A percentile compares a stretch with the other conserved stretches of the same genome.
Evolutionary conservation across 2,113 vertebrate genomes (phyloP).

Genomic region (Calyptomena viridis): DNA sequence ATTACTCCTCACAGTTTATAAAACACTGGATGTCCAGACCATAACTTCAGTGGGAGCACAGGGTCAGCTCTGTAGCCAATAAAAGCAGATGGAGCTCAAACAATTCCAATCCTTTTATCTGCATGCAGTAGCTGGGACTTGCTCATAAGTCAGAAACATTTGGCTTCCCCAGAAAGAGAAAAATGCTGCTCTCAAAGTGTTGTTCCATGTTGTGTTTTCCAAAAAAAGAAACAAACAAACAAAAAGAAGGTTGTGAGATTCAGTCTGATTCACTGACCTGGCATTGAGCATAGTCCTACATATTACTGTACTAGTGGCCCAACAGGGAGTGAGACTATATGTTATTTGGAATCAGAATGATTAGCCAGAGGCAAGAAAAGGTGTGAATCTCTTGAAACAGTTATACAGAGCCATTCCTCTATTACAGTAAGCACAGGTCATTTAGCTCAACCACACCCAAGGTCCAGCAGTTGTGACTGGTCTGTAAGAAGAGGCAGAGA

Average conservation of each 20-base stretch:
- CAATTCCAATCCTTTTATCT: neutral
- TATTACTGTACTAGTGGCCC: neutral
- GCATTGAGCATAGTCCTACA: accelerated
- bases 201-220: neutral
- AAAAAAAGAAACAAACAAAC: neutral
- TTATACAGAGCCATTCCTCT: neutral
- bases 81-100: neutral
- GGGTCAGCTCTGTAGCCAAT: neutral
- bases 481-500: accelerated
- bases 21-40: neutral
- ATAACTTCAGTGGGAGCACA: neutral
- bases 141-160: neutral
- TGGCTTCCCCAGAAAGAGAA: neutral
- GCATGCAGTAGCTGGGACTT: neutral
- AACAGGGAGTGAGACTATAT: neutral
- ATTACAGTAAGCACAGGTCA: neutral
- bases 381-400: neutral
- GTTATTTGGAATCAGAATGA: neutral
- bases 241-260: neutral
- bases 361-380: neutral
- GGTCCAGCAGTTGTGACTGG: neutral
- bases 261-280: neutral
- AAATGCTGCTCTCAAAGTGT: neutral
- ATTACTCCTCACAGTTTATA: neutral
- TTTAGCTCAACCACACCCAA: neutral